These are phyloP conservation scores for Orthochromis indermauri DNA, from an alignment of 2,113 vertebrate species.

Conservation along the genomic window DNA sequence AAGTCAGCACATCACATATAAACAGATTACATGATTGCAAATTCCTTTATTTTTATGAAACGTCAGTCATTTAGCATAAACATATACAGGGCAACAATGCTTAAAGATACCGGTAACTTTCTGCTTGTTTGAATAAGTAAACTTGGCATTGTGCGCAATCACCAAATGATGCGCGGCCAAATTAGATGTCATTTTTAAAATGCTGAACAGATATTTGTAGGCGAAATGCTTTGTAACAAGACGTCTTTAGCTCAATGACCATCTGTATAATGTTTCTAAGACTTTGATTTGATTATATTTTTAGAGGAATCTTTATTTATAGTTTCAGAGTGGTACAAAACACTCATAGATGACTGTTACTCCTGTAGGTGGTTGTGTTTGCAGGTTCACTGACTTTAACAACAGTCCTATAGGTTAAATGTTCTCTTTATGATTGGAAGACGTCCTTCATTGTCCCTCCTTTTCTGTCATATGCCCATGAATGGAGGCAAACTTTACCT, in stretches of 20 bases:
- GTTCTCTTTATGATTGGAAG: background rate
- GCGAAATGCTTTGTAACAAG: background rate
- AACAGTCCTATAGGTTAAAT: background rate
- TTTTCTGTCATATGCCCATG: background rate
- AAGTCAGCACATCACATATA: background rate
- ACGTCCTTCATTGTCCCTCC: background rate
- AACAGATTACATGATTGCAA: background rate
- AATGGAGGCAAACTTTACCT: background rate
- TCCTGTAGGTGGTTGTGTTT: background rate
- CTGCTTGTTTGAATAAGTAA: background rate
- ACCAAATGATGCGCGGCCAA: accelerated
- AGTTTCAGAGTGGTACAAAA: background rate
- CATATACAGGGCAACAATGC: background rate
- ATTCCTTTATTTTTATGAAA: background rate
- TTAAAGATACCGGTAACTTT: background rate
- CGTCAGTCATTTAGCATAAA: background rate
- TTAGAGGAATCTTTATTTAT: background rate
- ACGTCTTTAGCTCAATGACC: background rate
- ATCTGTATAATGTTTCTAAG: background rate
- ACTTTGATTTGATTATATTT: background rate
- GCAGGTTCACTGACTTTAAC: background rate
- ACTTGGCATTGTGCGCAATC: background rate
- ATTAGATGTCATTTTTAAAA: background rate
- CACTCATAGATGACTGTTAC: background rate
- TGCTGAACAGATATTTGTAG: background rate